These are phyloP conservation scores for mouse (Mus musculus) DNA, from an alignment of 2,113 vertebrate species.

Conservation along the genomic window GRCm39 chr7:67109001-67109500, in stretches of 20 bases:
- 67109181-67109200: background rate
- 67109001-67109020: background rate
- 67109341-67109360: background rate
- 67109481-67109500: background rate
- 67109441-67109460: background rate
- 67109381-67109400: background rate
- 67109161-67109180: background rate
- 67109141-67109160: background rate
- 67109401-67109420: background rate
- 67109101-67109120: too few species aligned
- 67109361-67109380: background rate
- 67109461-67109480: constrained; percentile 23
- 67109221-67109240: too few species aligned
- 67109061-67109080: too few species aligned
- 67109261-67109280: background rate
- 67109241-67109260: background rate
- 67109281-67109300: rapidly evolving
- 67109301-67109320: background rate
- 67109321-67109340: background rate
- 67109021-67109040: background rate
- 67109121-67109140: background rate
- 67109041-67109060: background rate
- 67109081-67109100: too few species aligned
- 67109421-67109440: background rate
- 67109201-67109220: background rate